Base-by-base conservation (phyloP, 2,113 vertebrate genomes). In the Numida meleagris region DNA sequence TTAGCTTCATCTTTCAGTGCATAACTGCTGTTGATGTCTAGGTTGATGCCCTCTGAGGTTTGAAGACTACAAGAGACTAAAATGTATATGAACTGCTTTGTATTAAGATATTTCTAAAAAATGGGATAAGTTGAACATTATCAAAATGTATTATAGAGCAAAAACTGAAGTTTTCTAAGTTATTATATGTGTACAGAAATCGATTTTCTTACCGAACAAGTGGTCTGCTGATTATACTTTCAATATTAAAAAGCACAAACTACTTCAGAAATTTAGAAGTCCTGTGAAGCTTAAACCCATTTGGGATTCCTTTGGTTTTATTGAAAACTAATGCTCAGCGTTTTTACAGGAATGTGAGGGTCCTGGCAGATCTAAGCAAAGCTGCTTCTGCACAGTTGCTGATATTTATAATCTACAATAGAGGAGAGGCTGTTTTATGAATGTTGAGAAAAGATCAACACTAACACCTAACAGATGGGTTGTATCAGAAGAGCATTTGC, bases 381-480 rank as follows among this genome's bases (percentile, higher is more conserved):
- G 80, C 82, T 96, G 36, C 84, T 87, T 53, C 86, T 93, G 23
- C 38, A 83, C 11, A 24, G 55, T 84, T 71, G 95, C 86, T 80
- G 57, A 27, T 96, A 72, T 66, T 94, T 91, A 70, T 89, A 87
- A 72, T 48, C 31, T 73, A 43, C 40, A 65, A n/a, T 91, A 93
- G 73, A 71, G 83, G 81, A 90, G 66, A 48, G 46, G n/a, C 79
- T 88, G 59, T 89, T 95, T 95, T 92, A 80, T 94, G 94, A 87
- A 82, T 73, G 62, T 94, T 97, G 96, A 93, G 89, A 96, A 94
- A 82, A 93, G 95, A 93, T 96, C 94, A 96, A 70, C 59, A 57
- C 80, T 96, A 94, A 91, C 86, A 46, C 91, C 62, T 91, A 96
- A 91, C 91, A 96, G 95, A 95, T 96, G 97, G 82, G 79, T 51